Evolutionary conservation across 1,140 invertebrate species (phyloP).

Genomic region (Atopsyche davidsoni): DNA sequence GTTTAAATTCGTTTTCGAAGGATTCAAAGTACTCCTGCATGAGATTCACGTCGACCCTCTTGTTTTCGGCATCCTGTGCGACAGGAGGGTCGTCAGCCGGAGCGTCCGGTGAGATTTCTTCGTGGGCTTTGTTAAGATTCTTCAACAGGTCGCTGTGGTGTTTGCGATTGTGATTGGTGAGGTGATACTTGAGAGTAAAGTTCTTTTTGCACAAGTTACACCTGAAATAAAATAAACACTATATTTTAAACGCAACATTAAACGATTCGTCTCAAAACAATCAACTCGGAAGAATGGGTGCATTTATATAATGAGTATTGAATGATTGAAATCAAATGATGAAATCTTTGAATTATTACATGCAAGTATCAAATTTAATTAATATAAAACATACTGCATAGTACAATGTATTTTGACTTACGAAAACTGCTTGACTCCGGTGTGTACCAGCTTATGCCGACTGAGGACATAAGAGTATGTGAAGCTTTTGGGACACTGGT

Average conservation of each 20-base stretch:
- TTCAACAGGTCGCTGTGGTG: constrained; percentile 8
- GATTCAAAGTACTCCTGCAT: too few relatives aligned
- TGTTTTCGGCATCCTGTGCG: too few relatives aligned
- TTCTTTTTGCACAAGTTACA: constrained; percentile 17
- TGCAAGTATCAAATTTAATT: neutral
- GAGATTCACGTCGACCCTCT: too few relatives aligned
- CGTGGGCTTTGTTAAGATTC: neutral
- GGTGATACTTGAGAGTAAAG: constrained; percentile 25
- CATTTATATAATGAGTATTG: too few relatives aligned
- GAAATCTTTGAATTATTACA: neutral
- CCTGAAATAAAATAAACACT: constrained; percentile 17
- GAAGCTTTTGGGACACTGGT: constrained; percentile 20
- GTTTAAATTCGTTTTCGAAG: neutral
- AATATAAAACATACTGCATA: neutral
- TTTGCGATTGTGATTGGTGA: constrained; percentile 18
- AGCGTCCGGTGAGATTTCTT: neutral
- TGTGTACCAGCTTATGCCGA: constrained; percentile 20
- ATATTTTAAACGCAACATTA: too few relatives aligned
- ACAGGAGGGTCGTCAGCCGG: too few relatives aligned
- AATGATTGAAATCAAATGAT: neutral
- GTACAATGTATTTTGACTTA: too few relatives aligned
- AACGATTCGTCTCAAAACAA: too few relatives aligned
- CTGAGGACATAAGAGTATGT: constrained; percentile 24
- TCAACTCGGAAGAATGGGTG: too few relatives aligned
- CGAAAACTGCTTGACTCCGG: constrained; percentile 16